phyloP scores from a whole-genome alignment of 2,888 invertebrate genomes.

The Hartigia nigra region DNA sequence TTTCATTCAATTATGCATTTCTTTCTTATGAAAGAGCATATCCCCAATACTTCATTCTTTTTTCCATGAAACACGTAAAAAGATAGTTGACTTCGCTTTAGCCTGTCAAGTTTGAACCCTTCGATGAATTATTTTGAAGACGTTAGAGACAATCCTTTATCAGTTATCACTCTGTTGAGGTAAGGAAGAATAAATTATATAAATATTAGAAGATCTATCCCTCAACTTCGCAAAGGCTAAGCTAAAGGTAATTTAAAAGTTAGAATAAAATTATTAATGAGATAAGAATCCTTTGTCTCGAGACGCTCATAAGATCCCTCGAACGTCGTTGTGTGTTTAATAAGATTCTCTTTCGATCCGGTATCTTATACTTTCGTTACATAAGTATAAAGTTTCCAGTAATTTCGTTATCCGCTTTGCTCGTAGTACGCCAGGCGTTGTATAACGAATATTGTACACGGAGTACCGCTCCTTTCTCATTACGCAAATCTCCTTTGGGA shows the following conservation, averaged over 20 bases:
- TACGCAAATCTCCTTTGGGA: not conserved
- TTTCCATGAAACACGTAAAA: not conserved
- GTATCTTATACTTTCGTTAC: not conserved
- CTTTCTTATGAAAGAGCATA: not conserved
- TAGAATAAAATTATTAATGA: not conserved
- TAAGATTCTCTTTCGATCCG: not conserved
- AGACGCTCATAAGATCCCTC: not conserved
- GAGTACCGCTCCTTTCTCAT: too few species aligned
- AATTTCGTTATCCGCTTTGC: not conserved
- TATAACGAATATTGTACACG: not conserved
- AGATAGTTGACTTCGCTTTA: not conserved
- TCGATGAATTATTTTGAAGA: not conserved
- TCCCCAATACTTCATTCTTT: not conserved
- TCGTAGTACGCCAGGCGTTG: not conserved
- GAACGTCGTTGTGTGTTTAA: not conserved
- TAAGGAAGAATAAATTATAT: not conserved
- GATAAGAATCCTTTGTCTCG: not conserved
- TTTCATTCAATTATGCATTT: not conserved
- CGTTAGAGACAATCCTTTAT: not conserved
- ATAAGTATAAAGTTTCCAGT: not conserved
- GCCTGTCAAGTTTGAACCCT: not conserved
- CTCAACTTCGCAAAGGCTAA: not conserved
- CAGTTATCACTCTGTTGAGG: not conserved
- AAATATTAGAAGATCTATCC: not conserved
- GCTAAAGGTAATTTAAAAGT: not conserved